Conservation (phyloP, 2,113 vertebrate genomes). For the Chitala chitala region DNA sequence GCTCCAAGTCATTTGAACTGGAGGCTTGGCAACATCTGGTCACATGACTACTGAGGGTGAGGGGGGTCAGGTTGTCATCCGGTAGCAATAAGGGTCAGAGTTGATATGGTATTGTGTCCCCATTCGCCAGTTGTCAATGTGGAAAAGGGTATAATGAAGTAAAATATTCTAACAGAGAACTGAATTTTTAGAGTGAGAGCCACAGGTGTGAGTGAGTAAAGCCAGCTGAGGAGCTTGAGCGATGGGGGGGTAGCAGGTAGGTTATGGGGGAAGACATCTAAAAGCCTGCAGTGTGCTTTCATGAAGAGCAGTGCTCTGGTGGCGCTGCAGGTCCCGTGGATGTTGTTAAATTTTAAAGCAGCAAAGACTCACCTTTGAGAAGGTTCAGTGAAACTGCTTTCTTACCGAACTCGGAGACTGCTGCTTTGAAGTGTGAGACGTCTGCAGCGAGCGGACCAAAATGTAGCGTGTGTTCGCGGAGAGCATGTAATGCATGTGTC, state of each 20-base stretch:
- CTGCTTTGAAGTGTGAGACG: neutral
- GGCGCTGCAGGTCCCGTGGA: neutral
- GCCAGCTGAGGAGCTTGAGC: neutral
- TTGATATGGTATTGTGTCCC: no score
- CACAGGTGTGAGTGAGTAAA: neutral
- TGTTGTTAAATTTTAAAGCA: constrained; percentile 3
- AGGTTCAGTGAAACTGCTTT: neutral
- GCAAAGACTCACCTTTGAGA: neutral
- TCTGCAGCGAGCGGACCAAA: neutral
- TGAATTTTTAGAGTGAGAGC: neutral
- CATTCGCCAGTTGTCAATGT: no score
- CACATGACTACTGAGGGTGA: neutral
- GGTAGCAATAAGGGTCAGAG: no score
- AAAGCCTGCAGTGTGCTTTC: neutral
- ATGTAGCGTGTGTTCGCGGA: neutral
- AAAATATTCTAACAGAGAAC: no score
- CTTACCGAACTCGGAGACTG: neutral
- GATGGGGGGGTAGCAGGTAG: neutral
- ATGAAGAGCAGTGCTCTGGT: neutral
- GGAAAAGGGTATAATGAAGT: neutral
- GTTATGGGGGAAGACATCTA: neutral
- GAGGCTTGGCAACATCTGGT: no score
- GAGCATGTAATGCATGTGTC: neutral
- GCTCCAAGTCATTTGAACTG: no score
- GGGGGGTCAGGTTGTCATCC: no score